Evolutionary conservation across 53 echinoderm and acorn worm genomes (phyloP).

Genomic region (Mesocentrotus franciscanus): DNA sequence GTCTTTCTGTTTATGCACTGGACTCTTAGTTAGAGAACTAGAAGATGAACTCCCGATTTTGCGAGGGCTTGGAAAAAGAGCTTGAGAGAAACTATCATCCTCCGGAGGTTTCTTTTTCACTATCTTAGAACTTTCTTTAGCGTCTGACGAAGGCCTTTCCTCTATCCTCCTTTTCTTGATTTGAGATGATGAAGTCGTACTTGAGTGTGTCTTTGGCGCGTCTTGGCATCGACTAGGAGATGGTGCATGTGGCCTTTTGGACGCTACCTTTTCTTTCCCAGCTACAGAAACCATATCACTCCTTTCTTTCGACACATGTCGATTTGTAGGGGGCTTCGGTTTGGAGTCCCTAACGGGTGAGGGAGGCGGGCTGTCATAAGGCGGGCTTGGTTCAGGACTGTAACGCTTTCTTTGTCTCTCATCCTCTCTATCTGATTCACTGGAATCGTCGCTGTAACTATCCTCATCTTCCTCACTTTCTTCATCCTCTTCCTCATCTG

Average conservation of each 20-base stretch:
- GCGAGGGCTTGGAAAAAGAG: slow-evolving; percentile 23
- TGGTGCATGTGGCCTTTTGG: slow-evolving; percentile 7
- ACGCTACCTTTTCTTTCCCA: not conserved
- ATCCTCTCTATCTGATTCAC: slow-evolving; percentile 30
- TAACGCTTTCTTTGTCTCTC: not conserved
- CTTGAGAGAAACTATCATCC: slow-evolving; percentile 24
- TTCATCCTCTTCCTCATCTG: slow-evolving; percentile 42
- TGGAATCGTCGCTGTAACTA: slow-evolving; percentile 5
- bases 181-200: not conserved
- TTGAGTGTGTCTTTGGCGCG: not conserved
- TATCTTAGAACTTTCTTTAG: not conserved
- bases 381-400: not conserved
- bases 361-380: slow-evolving; percentile 5
- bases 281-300: not conserved
- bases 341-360: not conserved
- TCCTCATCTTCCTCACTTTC: slow-evolving; percentile 35
- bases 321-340: not conserved
- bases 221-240: slow-evolving; percentile 30
- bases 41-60: not conserved
- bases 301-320: not conserved
- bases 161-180: slow-evolving; percentile 35
- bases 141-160: not conserved
- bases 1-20: slow-evolving; percentile 16
- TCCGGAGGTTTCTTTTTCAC: slow-evolving; percentile 20
- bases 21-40: not conserved